These are phyloP conservation scores for Lonchura striata DNA, from an alignment of 2,113 vertebrate genomes.

Conservation along the genomic window DNA sequence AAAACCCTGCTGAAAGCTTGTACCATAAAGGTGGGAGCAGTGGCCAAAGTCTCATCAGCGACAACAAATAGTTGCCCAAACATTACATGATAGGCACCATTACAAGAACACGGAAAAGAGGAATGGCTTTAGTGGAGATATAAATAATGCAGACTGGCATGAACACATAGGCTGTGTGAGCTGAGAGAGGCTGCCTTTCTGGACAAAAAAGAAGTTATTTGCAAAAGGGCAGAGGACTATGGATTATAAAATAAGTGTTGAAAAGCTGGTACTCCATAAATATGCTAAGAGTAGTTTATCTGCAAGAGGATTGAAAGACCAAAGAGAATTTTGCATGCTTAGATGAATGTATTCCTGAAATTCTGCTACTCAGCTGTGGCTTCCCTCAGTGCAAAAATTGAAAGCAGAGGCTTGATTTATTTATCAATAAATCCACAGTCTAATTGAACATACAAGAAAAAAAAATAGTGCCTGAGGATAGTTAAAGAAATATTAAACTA, in stretches of 20 bases:
- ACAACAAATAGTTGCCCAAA: not conserved
- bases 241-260: conserved; percentile 59
- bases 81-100: not conserved
- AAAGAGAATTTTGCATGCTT: conserved; percentile 18
- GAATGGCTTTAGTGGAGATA: not conserved
- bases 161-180: not conserved
- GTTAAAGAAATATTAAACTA: conserved; percentile 23
- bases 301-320: conserved; percentile 20
- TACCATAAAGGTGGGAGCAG: not conserved
- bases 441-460: conserved; percentile 33
- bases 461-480: not conserved
- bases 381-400: conserved; percentile 4
- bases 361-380: conserved; percentile 10
- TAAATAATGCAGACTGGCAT: conserved; percentile 4
- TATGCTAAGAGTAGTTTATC: conserved; percentile 23
- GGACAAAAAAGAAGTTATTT: conserved; percentile 46
- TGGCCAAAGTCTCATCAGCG: not conserved
- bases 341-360: conserved; percentile 37
- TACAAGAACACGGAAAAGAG: not conserved
- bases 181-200: conserved; percentile 17
- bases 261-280: conserved; percentile 45
- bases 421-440: conserved; percentile 38
- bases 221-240: conserved; percentile 29
- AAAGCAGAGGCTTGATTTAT: conserved; percentile 50
- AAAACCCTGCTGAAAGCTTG: not conserved